Evolutionary conservation across 2,797 vertebrate genomes (phyloP).

Genomic region (Hirundo rustica): DNA sequence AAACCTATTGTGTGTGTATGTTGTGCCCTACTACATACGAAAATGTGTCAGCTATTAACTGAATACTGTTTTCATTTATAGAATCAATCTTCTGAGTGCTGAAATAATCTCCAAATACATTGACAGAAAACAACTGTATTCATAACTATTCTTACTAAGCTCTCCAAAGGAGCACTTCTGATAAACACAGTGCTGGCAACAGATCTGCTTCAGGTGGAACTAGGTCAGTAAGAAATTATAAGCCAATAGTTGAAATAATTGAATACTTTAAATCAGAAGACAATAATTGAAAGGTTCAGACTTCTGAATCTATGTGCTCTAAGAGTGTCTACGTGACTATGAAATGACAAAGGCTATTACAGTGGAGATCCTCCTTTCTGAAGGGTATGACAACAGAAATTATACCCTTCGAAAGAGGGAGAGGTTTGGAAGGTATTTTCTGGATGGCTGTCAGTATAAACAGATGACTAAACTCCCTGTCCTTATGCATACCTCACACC

Average conservation of each 20-base stretch:
- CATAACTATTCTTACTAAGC: neutral
- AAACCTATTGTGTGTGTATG: neutral
- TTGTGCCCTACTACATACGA: neutral
- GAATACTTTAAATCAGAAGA: neutral
- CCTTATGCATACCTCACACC: neutral
- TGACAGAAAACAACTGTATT: neutral
- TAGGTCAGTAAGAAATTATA: neutral
- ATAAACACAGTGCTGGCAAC: neutral
- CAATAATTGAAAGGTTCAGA: neutral
- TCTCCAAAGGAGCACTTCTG: neutral
- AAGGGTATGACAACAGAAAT: neutral
- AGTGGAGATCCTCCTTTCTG: neutral
- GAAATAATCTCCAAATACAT: conserved; percentile 1
- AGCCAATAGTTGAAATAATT: neutral
- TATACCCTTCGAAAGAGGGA: neutral
- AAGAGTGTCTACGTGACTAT: neutral
- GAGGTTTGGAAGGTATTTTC: neutral
- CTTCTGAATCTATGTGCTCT: neutral
- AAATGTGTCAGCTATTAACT: conserved; percentile 6
- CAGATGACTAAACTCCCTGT: neutral
- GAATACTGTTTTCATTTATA: neutral
- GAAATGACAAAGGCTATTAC: conserved; percentile 16
- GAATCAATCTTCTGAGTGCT: neutral
- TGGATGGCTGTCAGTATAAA: neutral
- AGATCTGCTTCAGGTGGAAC: neutral